These are phyloP conservation scores for Melanaphis sacchari DNA, from an alignment of 1,140 invertebrate species.

Conservation along the genomic window DNA sequence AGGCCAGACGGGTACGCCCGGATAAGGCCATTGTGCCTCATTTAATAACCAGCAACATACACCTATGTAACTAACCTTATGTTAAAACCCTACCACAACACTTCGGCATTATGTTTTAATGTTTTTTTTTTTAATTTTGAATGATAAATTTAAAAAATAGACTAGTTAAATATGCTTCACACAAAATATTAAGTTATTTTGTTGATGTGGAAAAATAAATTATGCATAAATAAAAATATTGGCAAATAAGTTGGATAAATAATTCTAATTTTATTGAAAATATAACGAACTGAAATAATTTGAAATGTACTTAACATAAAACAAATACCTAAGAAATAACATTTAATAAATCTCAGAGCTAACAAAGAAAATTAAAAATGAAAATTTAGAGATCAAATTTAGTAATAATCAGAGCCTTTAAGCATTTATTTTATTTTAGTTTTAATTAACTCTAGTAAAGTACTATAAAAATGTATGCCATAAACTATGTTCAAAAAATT, in stretches of 20 bases:
- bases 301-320: neutral
- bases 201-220: neutral
- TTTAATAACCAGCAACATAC: conserved; percentile 66
- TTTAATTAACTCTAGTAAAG: neutral
- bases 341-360: neutral
- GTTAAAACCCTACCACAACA: conserved; percentile 62
- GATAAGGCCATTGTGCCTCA: conserved; percentile 66
- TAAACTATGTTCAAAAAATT: neutral
- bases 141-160: neutral
- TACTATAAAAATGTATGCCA: neutral
- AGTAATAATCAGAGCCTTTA: neutral
- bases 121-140: neutral
- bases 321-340: neutral
- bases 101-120: conserved; percentile 36
- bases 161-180: neutral
- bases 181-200: neutral
- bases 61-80: conserved; percentile 66
- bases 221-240: neutral
- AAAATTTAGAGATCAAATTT: neutral
- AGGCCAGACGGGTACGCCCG: conserved; percentile 65
- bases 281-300: neutral
- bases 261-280: neutral
- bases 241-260: neutral
- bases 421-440: neutral
- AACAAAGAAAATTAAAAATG: neutral